Evolutionary conservation across 2,888 invertebrate species (phyloP).

Genomic region (Argyresthia goedartella): DNA sequence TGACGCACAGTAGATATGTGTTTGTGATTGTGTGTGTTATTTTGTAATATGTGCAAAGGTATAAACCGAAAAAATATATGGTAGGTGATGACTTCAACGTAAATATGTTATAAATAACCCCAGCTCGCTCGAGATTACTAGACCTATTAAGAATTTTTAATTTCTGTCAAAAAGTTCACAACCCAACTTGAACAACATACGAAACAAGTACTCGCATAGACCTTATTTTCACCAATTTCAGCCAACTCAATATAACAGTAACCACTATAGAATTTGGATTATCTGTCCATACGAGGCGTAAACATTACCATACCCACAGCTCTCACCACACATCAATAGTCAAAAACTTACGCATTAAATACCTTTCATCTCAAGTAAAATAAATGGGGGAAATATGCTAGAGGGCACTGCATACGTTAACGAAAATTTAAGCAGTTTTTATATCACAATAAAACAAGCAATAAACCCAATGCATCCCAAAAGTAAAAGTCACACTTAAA

Average conservation of each 20-base stretch:
- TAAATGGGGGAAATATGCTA: background rate
- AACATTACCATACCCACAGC: background rate
- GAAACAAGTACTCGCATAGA: background rate
- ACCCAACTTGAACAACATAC: background rate
- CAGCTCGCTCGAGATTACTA: slow-evolving; percentile 8
- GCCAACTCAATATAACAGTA: background rate
- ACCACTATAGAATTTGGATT: slow-evolving; percentile 10
- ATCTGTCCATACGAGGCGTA: slow-evolving; percentile 11
- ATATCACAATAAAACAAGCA: background rate
- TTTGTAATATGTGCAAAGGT: too few species aligned
- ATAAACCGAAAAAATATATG: slow-evolving; percentile 10
- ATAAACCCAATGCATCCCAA: too few species aligned
- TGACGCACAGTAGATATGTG: too few species aligned
- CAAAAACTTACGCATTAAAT: slow-evolving; percentile 11
- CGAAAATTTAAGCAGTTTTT: background rate
- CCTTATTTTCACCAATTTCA: background rate
- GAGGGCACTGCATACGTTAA: background rate
- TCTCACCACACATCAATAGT: background rate
- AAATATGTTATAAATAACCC: slow-evolving; percentile 11
- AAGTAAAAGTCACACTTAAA: background rate
- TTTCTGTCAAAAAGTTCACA: background rate
- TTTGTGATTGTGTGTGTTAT: too few species aligned
- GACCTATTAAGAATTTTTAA: background rate
- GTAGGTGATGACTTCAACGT: slow-evolving; percentile 12
- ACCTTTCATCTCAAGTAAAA: background rate